Base-by-base conservation (phyloP, 2,113 vertebrate species). In the Ranitomeya variabilis region DNA sequence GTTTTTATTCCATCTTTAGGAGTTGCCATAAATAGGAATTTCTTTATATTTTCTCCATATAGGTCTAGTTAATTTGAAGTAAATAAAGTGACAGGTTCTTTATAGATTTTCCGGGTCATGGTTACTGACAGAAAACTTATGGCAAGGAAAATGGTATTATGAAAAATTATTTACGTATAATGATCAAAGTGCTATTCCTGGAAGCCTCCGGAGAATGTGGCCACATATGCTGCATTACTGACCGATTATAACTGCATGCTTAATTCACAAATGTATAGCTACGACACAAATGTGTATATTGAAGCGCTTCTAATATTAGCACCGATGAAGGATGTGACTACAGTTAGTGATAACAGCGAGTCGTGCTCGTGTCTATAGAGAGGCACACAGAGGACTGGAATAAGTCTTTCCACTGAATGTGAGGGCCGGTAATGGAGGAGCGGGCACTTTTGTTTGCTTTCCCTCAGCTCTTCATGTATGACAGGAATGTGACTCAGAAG, bases 401-500 rank as follows among this genome's bases (percentile, higher is more conserved):
- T 16, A 16, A 31, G 12, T n/a, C 4, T 80, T 76, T 15, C 3
- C 19, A 15, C 1, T 54, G 51, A 55, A 9, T 59, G 12, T 23
- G 26, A 62, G 4, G 57, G 80, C 16, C 80, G 37, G 81, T 52
- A n/a, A 83, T 2, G 14, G 45, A 69, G 64, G 55, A 21, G 10
- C 16, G 62, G 64, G 13, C 64, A 54, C 31, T 10, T 54, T 13
- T 54, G 31, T 74, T 76, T 73, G 45, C 73, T 21, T 86, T 64
- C 85, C 51, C 37, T 52, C 19, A 23, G 57, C 54, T 74, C 73
- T 86, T 10, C 55, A 67, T 51, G 59, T 23, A 86, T 37, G 54
- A 64, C n/a, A 62, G 54, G 79, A 82, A 82, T 82, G 52, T 52
- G 31, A 87, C 79, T 73, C 64, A 87, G 19, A 62, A 87, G 18